Conservation (phyloP, 2,113 vertebrate species). For the Eudyptes chrysolophus region DNA sequence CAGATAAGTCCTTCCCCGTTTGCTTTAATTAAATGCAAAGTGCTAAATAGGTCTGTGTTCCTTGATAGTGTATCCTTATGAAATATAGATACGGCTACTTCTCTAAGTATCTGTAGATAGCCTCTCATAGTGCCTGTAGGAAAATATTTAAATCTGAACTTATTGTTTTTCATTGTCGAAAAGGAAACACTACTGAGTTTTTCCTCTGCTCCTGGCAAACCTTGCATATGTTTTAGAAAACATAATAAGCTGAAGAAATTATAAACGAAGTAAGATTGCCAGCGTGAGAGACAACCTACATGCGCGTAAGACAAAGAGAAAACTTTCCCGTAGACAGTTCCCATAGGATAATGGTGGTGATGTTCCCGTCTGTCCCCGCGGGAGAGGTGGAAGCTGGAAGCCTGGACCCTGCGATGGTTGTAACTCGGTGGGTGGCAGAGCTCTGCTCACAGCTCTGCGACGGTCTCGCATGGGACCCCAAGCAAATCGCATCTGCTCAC, state of each 20-base stretch:
- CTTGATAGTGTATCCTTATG: not conserved
- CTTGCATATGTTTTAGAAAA: fast-evolving
- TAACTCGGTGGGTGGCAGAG: fast-evolving
- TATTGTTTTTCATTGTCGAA: not conserved
- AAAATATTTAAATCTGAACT: not conserved
- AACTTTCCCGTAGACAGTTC: not conserved
- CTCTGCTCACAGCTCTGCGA: not conserved
- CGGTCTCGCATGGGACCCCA: fast-evolving
- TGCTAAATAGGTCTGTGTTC: not conserved
- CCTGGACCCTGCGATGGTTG: too few relatives aligned
- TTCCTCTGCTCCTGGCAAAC: not conserved
- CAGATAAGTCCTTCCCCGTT: not conserved
- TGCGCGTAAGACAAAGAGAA: fast-evolving
- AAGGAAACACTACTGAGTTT: not conserved
- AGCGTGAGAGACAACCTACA: not conserved
- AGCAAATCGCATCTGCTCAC: not conserved
- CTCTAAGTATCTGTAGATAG: not conserved
- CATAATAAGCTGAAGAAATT: not conserved
- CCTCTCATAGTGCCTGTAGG: not conserved
- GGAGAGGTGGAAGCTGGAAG: not conserved
- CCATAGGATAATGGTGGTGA: not conserved
- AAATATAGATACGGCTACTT: not conserved
- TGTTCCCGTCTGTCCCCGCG: fast-evolving
- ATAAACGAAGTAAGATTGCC: not conserved
- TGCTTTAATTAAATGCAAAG: not conserved